These are phyloP conservation scores for Parnassius mnemosyne DNA, from an alignment of 2,888 invertebrate species.

Conservation along the genomic window DNA sequence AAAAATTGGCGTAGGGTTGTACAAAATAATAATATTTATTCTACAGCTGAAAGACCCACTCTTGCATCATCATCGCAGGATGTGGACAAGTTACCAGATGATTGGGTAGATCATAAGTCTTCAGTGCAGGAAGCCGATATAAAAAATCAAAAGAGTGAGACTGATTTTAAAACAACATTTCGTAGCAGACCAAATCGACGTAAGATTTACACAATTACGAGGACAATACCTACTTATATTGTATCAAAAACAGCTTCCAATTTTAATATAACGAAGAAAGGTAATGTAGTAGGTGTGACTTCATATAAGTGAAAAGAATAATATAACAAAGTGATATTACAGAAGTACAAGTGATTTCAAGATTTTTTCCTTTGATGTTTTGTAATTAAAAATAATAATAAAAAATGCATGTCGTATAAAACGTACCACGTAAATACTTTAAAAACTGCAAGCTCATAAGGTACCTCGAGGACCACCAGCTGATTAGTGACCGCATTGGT, in stretches of 20 bases:
- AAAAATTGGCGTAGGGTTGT: constrained; percentile 14
- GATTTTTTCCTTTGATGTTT: no score
- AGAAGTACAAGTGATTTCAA: no score
- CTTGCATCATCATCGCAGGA: background rate
- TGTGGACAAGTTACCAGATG: background rate
- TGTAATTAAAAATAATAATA: no score
- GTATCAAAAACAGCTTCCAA: background rate
- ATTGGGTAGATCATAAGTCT: constrained; percentile 3
- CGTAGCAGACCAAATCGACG: background rate
- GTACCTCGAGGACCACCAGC: no score
- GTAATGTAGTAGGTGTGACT: no score
- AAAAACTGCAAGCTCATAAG: no score
- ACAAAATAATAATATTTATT: constrained; percentile 7
- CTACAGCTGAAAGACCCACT: background rate
- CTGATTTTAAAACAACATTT: background rate
- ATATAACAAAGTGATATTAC: no score
- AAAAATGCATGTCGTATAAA: no score
- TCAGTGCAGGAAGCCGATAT: background rate
- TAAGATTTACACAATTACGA: background rate
- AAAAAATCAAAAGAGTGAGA: background rate
- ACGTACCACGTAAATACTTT: no score
- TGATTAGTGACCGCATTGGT: no score
- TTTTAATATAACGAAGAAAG: background rate
- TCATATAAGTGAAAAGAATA: no score
- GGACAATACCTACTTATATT: background rate